Evolutionary conservation across 2,797 vertebrate species (phyloP), one percentile per base, ranked within the genome.

Genomic region (Tachyglossus aculeatus): DNA sequence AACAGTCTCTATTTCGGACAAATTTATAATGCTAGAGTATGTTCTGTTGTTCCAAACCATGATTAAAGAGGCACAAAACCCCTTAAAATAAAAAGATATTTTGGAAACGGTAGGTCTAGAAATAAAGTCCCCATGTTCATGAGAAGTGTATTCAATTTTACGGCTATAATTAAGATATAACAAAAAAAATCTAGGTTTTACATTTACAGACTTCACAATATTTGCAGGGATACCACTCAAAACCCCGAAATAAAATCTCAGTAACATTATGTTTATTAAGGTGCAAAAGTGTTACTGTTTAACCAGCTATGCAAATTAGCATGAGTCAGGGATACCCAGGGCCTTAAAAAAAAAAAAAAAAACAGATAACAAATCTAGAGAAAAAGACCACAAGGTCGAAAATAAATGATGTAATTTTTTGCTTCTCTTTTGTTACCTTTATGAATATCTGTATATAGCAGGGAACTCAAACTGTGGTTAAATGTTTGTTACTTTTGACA

Each of bases 81-180:
- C 66, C 64, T 59, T 81, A 69, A 78, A 54, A 34, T 63, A 63
- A 70, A 76, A 57, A 40, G 2, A 41, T 43, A 63, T 36, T 36
- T 27, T 71, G 64, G 82, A 77, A 74, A 52, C 5, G 56, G 33
- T 1, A 71, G 54, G 53, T 72, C 65, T 70, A 80, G 67, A 55
- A 79, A 76, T 33, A 33, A 58, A 68, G 36, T 61, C 72, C 36
- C 29, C 4, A 24, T 18, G 4, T 41, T 62, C 85, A 72, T 71
- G 75, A 48, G 53, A 24, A 70, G 40, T 22, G 41, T 50, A 64
- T 24, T 67, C 70, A 45, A n/a, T 73, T 41, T 45, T 67, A 40
- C 24, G 50, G n/a, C n/a, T n/a, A 59, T 33, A 29, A 47, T 47
- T 66, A 66, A 70, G 12, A 44, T 4, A 2, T 10, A 67, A 15